phyloP scores from a whole-genome alignment of 2,888 invertebrate genomes.

The Drosophila leonis region DNA sequence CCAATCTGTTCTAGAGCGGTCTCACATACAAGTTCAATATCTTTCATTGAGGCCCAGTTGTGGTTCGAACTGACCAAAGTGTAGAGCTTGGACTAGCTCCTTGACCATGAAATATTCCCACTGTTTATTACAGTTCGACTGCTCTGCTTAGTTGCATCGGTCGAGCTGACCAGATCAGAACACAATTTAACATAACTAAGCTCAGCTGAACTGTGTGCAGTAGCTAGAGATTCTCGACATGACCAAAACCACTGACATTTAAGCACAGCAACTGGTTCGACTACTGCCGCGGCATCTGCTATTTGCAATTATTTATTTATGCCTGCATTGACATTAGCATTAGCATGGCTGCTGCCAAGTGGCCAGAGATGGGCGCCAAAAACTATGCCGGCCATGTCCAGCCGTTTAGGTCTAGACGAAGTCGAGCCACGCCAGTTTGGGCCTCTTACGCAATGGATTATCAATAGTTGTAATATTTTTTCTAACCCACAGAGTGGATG shows the following conservation, averaged over 20 bases:
- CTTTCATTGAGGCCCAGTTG: constrained; percentile 13
- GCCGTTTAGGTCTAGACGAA: constrained; percentile 47
- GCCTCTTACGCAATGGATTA: constrained; percentile 51
- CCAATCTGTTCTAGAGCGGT: constrained; percentile 9
- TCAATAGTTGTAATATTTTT: constrained; percentile 47
- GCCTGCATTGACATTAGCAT: constrained; percentile 83
- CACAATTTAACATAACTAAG: not conserved
- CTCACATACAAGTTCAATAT: constrained; percentile 51
- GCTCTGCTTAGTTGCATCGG: constrained; percentile 1
- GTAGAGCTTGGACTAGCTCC: constrained; percentile 47
- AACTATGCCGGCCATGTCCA: constrained; percentile 50
- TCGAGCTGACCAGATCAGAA: constrained; percentile 21
- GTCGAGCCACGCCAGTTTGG: constrained; percentile 44
- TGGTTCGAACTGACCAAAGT: constrained; percentile 10
- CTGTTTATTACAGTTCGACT: constrained; percentile 19
- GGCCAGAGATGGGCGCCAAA: constrained; percentile 44
- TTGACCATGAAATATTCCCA: constrained; percentile 69
- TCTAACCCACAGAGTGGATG: not conserved
- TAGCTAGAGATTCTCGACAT: constrained; percentile 57
- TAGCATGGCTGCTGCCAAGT: constrained; percentile 65
- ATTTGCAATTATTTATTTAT: constrained; percentile 81
- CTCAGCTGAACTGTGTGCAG: constrained; percentile 21
- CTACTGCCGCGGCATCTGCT: constrained; percentile 47
- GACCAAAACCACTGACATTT: constrained; percentile 78
- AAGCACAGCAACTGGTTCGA: constrained; percentile 68